These are phyloP conservation scores for Flexamia atlantica DNA, from an alignment of 2,888 invertebrate species.

Conservation along the genomic window DNA sequence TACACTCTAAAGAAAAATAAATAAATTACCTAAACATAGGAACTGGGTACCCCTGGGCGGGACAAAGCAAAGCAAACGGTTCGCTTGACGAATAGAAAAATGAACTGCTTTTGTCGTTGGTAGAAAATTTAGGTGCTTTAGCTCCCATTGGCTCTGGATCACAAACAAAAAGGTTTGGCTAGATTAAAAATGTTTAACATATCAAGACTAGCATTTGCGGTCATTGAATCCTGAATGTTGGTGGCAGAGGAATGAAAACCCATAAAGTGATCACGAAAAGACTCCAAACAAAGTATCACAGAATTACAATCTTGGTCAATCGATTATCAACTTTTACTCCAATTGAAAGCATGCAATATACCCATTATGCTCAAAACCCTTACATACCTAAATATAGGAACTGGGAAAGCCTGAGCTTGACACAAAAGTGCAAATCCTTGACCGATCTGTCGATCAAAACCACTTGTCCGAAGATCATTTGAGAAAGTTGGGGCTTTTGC, in stretches of 20 bases:
- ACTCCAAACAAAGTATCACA: no score
- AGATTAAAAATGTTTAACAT: neutral
- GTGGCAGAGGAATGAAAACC: no score
- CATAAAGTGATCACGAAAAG: no score
- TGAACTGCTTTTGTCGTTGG: conserved; percentile 80
- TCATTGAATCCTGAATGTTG: neutral
- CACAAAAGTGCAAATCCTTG: conserved; percentile 76
- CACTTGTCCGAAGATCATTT: conserved; percentile 75
- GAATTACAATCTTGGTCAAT: no score
- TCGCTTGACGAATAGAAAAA: conserved; percentile 78
- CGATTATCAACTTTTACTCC: no score
- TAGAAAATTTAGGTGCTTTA: conserved; percentile 82
- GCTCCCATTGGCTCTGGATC: conserved; percentile 80
- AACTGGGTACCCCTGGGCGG: conserved; percentile 74
- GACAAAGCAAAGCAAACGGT: conserved; percentile 77
- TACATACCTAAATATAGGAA: conserved; percentile 83
- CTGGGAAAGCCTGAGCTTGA: conserved; percentile 84
- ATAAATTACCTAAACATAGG: conserved; percentile 75
- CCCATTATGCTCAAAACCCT: no score
- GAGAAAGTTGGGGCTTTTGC: conserved; percentile 81
- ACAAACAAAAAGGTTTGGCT: conserved; percentile 40
- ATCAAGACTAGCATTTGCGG: no score
- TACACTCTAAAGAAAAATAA: conserved; percentile 71
- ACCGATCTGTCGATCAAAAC: conserved; percentile 68
- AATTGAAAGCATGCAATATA: no score